Evolutionary conservation across 2,797 vertebrate genomes (phyloP).

Genomic region (Prunella strophiata): DNA sequence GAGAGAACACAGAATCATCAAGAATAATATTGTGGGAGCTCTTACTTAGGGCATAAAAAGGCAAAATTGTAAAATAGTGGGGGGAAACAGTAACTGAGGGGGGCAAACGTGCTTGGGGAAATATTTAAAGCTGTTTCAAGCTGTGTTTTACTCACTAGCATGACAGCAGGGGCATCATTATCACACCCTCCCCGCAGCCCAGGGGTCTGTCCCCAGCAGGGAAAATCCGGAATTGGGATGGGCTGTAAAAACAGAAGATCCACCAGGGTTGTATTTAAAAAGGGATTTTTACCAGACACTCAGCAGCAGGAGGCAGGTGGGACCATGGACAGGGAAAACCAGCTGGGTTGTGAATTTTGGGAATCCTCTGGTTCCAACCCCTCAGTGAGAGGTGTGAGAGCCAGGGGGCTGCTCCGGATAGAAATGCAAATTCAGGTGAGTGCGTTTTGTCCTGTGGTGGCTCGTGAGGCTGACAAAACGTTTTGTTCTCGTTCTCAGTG

Average conservation of each 20-base stretch:
- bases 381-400: background rate
- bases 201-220: background rate
- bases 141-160: background rate
- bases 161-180: background rate
- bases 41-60: background rate
- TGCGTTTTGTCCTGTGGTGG: rapidly evolving
- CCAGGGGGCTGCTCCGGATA: background rate
- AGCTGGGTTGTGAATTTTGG: background rate
- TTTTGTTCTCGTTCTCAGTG: background rate
- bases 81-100: background rate
- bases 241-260: background rate
- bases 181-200: background rate
- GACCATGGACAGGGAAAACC: slow-evolving; percentile 8
- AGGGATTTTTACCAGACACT: background rate
- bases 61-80: background rate
- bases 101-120: rapidly evolving
- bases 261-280: background rate
- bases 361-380: no score
- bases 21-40: background rate
- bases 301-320: background rate
- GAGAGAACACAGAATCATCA: background rate
- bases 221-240: rapidly evolving
- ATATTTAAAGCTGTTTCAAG: background rate
- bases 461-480: background rate
- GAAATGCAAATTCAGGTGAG: background rate